Conservation (phyloP, 2,113 vertebrate genomes). For the Rhynchopsitta pachyrhyncha region DNA sequence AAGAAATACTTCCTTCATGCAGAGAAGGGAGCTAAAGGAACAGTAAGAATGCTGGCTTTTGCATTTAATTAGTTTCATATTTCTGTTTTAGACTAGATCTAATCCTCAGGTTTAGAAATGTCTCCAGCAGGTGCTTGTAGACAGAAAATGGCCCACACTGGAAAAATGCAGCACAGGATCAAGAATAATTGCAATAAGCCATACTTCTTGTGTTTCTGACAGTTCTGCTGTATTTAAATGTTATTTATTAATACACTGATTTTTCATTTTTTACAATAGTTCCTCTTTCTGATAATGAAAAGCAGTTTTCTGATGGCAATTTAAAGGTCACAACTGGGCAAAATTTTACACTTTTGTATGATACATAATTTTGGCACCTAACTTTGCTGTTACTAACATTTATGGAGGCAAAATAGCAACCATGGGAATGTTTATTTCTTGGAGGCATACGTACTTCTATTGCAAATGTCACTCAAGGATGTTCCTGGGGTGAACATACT, state of each 20-base stretch:
- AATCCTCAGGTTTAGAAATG: neutral
- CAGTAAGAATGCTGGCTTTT: neutral
- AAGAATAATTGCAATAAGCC: neutral
- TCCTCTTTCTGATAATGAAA: neutral
- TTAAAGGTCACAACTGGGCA: neutral
- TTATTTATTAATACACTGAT: neutral
- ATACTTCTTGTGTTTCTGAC: neutral
- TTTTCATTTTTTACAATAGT: neutral
- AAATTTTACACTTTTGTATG: neutral
- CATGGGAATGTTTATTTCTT: neutral
- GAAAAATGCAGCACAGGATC: neutral
- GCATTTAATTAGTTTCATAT: neutral
- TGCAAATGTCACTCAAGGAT: neutral
- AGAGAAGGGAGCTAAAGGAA: neutral
- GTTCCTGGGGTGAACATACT: neutral
- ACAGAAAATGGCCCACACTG: neutral
- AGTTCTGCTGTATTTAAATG: neutral
- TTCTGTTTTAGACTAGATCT: neutral
- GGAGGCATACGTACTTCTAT: neutral
- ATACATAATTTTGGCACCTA: neutral
- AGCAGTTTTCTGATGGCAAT: neutral
- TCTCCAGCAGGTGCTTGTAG: neutral
- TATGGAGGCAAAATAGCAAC: neutral
- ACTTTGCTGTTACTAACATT: neutral
- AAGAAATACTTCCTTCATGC: neutral